Conservation (phyloP, 2,113 vertebrate genomes). For the Notarius quadriscutis region DNA sequence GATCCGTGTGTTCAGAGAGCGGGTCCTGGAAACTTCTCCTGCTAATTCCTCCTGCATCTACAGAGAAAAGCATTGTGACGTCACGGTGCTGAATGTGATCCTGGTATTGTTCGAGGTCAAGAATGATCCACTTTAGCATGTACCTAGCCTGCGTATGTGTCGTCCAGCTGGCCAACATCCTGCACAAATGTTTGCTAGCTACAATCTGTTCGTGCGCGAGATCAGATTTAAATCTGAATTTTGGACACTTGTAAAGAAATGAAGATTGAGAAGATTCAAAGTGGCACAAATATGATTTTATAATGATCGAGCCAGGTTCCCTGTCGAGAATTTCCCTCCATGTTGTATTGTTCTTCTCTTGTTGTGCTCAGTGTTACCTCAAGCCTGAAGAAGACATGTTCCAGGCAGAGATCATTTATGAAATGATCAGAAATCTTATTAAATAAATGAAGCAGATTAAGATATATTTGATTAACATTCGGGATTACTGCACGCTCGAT, state of each 20-base stretch:
- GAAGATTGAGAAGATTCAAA: too few relatives aligned
- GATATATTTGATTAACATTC: not conserved
- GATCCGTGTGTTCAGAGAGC: constrained; percentile 48
- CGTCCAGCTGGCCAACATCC: not conserved
- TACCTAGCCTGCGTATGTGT: not conserved
- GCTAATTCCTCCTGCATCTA: constrained; percentile 77
- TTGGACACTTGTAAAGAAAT: too few relatives aligned
- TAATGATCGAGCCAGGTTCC: too few relatives aligned
- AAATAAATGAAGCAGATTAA: not conserved
- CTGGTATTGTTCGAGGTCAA: not conserved
- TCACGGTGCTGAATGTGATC: not conserved
- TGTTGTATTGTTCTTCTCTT: not conserved
- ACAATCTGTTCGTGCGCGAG: not conserved
- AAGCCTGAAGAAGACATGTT: not conserved
- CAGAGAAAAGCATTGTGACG: not conserved
- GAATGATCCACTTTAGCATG: not conserved
- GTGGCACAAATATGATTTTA: too few relatives aligned
- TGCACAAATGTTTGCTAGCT: not conserved
- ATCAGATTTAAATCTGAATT: not conserved
- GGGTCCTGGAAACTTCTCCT: constrained; percentile 74
- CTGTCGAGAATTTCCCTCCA: too few relatives aligned
- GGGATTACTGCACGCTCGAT: not conserved
- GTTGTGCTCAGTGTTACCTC: not conserved
- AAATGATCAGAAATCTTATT: not conserved
- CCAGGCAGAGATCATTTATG: not conserved